These are phyloP conservation scores for Drosophila antonietae DNA, from an alignment of 2,888 invertebrate species.

Conservation along the genomic window DNA sequence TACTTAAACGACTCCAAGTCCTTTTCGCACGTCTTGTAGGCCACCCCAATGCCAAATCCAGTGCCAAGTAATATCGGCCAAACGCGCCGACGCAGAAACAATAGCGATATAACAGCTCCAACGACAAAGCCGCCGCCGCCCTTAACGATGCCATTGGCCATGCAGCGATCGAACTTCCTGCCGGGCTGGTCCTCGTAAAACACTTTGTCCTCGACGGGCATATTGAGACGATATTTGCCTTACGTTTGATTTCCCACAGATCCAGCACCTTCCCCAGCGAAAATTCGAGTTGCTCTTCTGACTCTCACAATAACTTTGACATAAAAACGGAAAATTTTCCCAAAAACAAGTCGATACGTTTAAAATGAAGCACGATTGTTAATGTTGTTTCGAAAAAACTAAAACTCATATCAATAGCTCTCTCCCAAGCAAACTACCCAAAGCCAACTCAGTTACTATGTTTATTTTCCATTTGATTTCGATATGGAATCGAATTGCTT, in stretches of 20 bases:
- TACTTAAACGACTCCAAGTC: constrained; percentile 56
- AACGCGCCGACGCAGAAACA: constrained; percentile 64
- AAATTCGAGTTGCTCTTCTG: background rate
- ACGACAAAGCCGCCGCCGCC: constrained; percentile 67
- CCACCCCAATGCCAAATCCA: constrained; percentile 69
- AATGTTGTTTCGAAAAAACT: constrained; percentile 17
- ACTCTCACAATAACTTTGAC: constrained; percentile 36
- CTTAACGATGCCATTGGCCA: constrained; percentile 70
- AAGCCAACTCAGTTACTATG: constrained; percentile 7
- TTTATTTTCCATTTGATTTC: background rate
- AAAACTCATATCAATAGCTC: background rate
- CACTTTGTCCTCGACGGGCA: constrained; percentile 47
- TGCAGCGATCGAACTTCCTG: constrained; percentile 62
- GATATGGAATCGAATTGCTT: background rate
- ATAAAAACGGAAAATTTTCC: constrained; percentile 42
- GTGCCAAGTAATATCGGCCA: constrained; percentile 73
- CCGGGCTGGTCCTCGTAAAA: constrained; percentile 64
- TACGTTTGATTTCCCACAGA: background rate
- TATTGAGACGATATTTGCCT: background rate
- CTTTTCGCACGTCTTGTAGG: constrained; percentile 68
- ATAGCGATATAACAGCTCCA: constrained; percentile 67
- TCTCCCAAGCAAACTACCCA: background rate
- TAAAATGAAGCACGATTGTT: constrained; percentile 18
- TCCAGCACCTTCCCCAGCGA: constrained; percentile 4
- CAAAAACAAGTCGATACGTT: background rate